These are phyloP conservation scores for Corythornis vintsioides DNA, from an alignment of 2,113 vertebrate species.

Conservation along the genomic window DNA sequence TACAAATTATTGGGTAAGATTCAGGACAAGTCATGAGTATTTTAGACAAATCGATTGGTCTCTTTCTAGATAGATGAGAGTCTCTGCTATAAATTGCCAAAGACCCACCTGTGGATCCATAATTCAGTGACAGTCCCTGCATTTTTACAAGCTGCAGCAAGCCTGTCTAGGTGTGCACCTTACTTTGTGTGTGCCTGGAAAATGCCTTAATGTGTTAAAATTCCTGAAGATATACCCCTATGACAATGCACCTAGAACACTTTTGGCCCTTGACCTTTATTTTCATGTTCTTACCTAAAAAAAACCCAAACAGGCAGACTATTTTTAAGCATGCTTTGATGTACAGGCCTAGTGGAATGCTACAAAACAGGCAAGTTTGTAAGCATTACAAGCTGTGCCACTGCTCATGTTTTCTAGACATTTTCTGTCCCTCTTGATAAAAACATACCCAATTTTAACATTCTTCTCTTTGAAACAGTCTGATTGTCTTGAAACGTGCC, in stretches of 20 bases:
- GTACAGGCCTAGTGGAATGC: neutral
- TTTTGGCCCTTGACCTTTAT: neutral
- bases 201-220: neutral
- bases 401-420: neutral
- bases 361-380: neutral
- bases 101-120: neutral
- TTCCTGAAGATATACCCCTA: neutral
- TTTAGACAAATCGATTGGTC: neutral
- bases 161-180: neutral
- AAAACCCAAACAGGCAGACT: neutral
- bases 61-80: neutral
- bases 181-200: neutral
- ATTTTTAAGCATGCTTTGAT: neutral
- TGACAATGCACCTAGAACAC: neutral
- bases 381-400: neutral
- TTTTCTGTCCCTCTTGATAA: slow-evolving; percentile 6
- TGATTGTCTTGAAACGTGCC: neutral
- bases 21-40: neutral
- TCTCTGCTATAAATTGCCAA: neutral
- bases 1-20: neutral
- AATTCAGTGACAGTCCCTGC: neutral
- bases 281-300: neutral
- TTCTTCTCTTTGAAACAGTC: neutral
- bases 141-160: neutral
- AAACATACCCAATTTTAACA: neutral